phyloP scores from a whole-genome alignment of 2,113 vertebrate genomes.

The Strigops habroptila region DNA sequence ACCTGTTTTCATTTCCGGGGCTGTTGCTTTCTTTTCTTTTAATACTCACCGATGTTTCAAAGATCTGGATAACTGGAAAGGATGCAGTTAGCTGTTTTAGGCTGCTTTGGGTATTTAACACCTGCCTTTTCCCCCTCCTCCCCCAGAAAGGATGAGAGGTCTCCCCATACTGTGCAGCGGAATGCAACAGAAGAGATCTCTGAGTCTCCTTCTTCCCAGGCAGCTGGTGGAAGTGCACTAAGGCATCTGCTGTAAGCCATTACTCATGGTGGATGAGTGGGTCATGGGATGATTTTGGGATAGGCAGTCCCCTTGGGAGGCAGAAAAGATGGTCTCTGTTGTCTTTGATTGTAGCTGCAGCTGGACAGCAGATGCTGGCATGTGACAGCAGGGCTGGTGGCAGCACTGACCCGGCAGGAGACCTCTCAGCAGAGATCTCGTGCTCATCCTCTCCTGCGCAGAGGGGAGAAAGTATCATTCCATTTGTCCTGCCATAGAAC shows the following conservation, averaged over 20 bases:
- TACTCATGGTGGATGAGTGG: not conserved
- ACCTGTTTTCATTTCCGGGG: not conserved
- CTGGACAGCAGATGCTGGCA: not conserved
- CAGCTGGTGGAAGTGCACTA: not conserved
- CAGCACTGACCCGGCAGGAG: not conserved
- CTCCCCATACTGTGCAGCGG: not conserved
- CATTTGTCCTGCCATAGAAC: not conserved
- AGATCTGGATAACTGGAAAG: not conserved
- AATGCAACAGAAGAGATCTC: not conserved
- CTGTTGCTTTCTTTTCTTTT: not conserved
- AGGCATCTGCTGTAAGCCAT: constrained; percentile 26
- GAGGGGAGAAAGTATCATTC: not conserved
- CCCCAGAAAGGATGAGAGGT: not conserved
- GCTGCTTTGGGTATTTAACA: not conserved
- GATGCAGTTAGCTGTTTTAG: not conserved
- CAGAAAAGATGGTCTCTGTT: constrained; percentile 12
- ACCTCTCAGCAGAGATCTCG: not conserved
- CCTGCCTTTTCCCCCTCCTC: not conserved
- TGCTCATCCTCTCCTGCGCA: not conserved
- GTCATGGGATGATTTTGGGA: not conserved
- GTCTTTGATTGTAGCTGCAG: constrained; percentile 30
- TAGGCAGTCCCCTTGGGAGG: not conserved
- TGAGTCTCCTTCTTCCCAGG: not conserved
- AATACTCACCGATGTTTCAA: not conserved
- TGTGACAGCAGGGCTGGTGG: not conserved